These are phyloP conservation scores for Elysia crispata DNA, from an alignment of 2,888 invertebrate species.

Conservation along the genomic window DNA sequence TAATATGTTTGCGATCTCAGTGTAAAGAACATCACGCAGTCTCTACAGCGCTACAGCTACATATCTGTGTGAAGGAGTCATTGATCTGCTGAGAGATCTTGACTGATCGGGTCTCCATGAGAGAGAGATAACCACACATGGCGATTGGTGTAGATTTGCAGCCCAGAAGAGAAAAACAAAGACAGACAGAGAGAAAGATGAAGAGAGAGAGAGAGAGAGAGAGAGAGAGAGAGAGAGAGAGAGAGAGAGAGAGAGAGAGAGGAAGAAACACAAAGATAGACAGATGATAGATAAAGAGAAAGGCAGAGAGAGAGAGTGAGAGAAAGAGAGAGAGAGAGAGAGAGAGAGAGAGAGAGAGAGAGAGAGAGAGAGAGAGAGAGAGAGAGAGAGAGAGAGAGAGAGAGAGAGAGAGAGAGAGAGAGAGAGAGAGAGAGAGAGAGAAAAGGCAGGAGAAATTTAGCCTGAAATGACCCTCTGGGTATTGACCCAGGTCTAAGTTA, in stretches of 20 bases:
- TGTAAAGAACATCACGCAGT: no score
- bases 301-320: not conserved
- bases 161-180: slow-evolving; percentile 9
- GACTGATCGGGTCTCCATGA: no score
- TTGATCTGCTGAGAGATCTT: no score
- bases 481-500: not conserved
- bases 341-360: not conserved
- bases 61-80: no score
- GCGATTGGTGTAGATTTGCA: no score
- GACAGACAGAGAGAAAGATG: slow-evolving; percentile 38
- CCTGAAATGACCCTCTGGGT: not conserved
- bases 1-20: no score
- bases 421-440: slow-evolving; percentile 20
- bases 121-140: no score
- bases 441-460: not conserved
- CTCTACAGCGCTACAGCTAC: no score
- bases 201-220: slow-evolving; percentile 25
- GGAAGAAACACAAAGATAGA: not conserved
- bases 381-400: not conserved
- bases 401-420: slow-evolving; percentile 21
- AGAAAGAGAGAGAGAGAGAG: slow-evolving; percentile 9
- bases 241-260: slow-evolving; percentile 27
- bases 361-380: slow-evolving; percentile 3
- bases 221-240: slow-evolving; percentile 34
- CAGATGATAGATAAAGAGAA: slow-evolving; percentile 10